A percentile compares a stretch with the other conserved stretches of the same genome.
phyloP scores from a whole-genome alignment of 1,140 invertebrate species.

The Caenorhabditis briggsae region DNA sequence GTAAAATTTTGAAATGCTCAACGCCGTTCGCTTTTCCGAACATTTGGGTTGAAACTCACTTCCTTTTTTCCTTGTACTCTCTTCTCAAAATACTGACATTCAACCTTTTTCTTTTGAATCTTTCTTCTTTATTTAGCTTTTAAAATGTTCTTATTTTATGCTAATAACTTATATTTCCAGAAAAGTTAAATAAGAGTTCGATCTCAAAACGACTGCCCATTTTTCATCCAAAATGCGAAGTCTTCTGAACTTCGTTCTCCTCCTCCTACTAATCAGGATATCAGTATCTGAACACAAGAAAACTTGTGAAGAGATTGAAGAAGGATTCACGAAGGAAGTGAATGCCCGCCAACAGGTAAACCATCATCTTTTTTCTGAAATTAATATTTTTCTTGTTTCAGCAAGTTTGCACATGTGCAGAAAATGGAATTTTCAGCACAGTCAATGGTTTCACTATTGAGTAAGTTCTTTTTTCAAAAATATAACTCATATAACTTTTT shows the following conservation, averaged over 20 bases:
- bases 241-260: constrained; percentile 11
- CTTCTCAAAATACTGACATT: neutral
- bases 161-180: neutral
- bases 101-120: neutral
- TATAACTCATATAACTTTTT: neutral
- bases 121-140: no score
- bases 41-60: neutral
- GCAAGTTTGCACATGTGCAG: constrained; percentile 18
- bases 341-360: constrained; percentile 11
- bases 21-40: no score
- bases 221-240: constrained; percentile 15
- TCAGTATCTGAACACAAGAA: neutral
- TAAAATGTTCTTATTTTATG: no score
- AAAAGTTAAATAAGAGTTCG: neutral
- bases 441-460: neutral
- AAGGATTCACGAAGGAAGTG: constrained; percentile 7
- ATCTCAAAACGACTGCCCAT: neutral
- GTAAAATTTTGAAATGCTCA: constrained; percentile 39
- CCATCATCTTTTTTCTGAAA: no score
- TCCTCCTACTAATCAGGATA: constrained; percentile 6
- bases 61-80: neutral
- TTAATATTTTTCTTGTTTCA: neutral
- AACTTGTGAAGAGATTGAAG: constrained; percentile 25
- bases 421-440: constrained; percentile 23
- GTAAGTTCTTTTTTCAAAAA: neutral